These are phyloP conservation scores for Cranoglanis bouderius DNA, from an alignment of 2,113 vertebrate species.

Conservation along the genomic window DNA sequence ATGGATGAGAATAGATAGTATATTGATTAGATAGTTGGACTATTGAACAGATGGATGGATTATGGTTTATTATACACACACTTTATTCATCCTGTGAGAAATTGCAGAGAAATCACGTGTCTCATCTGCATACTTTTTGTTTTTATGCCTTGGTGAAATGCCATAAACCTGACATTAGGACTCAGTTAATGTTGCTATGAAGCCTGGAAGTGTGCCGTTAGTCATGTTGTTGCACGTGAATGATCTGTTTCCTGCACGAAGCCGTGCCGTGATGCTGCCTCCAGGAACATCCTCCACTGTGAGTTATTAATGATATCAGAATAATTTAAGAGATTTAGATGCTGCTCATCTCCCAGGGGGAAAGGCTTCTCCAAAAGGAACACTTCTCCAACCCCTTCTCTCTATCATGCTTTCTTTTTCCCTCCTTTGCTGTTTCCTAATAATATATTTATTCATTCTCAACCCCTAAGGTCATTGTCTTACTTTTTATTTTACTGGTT, in stretches of 20 bases:
- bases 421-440: not conserved
- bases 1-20: not conserved
- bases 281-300: conserved; percentile 4
- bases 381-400: not conserved
- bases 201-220: too few relatives aligned
- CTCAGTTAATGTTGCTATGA: not conserved
- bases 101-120: not conserved
- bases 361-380: not conserved
- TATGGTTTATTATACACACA: not conserved
- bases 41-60: not conserved
- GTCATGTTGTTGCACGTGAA: not conserved
- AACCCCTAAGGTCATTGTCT: not conserved
- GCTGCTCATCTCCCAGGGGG: not conserved
- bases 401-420: not conserved
- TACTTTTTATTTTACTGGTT: not conserved
- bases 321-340: conserved; percentile 31
- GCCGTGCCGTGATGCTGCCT: not conserved
- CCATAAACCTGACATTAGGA: not conserved
- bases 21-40: not conserved
- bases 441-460: not conserved
- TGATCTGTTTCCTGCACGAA: not conserved
- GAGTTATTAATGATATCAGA: conserved; percentile 45
- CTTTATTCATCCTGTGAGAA: not conserved
- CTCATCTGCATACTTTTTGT: not conserved
- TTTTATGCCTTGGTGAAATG: not conserved